These are phyloP conservation scores for Escarpia spicata DNA, from an alignment of 2,888 invertebrate species.

Conservation along the genomic window DNA sequence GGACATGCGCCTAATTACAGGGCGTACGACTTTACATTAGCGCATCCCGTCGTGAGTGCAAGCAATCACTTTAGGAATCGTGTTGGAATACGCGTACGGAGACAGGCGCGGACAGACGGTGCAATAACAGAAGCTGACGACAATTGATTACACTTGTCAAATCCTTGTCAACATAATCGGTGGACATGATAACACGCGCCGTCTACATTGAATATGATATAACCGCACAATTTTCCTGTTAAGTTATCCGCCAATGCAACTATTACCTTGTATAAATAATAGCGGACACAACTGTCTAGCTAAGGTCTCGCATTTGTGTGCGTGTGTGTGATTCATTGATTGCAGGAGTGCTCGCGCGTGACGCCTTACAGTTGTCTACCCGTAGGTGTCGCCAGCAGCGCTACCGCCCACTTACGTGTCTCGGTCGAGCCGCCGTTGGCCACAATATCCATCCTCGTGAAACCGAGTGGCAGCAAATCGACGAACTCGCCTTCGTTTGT, in stretches of 20 bases:
- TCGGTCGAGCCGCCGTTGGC: too few relatives aligned
- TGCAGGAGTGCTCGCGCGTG: background rate
- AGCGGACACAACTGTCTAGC: background rate
- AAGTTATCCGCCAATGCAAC: slow-evolving; percentile 1
- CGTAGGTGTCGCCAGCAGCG: background rate
- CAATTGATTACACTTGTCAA: slow-evolving; percentile 16
- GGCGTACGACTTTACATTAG: background rate
- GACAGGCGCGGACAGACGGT: slow-evolving; percentile 1
- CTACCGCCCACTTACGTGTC: background rate
- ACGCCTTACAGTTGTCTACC: background rate
- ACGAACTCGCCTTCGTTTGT: background rate
- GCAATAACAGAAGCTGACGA: background rate
- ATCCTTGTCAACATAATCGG: background rate
- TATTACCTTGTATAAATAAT: background rate
- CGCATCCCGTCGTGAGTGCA: background rate
- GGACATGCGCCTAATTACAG: background rate
- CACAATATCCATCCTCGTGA: background rate
- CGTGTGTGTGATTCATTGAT: background rate
- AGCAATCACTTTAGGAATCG: background rate
- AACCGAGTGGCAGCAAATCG: background rate
- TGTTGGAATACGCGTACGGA: background rate
- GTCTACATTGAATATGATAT: background rate
- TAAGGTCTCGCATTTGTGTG: background rate
- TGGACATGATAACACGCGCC: background rate
- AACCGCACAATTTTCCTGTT: background rate